Evolutionary conservation across 2,888 invertebrate genomes (phyloP), one percentile per base, ranked within the genome.

Genomic region (Trichogramma evanescens): DNA sequence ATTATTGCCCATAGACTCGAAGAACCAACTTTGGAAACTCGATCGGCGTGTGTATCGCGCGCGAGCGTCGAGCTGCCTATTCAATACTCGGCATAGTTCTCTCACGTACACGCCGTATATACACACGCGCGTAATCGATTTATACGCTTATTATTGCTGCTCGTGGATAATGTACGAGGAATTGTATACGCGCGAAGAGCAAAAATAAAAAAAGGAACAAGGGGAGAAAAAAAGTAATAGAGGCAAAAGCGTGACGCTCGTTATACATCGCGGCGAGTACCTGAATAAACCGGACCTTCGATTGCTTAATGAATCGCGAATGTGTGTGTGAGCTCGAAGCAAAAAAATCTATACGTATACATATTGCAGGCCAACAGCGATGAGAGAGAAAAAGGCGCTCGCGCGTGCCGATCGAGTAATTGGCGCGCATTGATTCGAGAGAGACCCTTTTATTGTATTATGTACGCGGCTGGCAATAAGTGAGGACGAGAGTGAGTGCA

Each of bases 21-120:
- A 26, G 26, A 26, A 26, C 26, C 63, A 70, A 72, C 71, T 73
- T 72, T 63, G 67, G 65, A 66, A 72, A 73, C 69, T 69, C 67
- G 65, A 55, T 60, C 62, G 55, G 7, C 44, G n/a, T n/a, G n/a
- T n/a, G 39, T 50, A 43, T 10, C 26, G 46, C 39, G 26, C 26
- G 26, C 26, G 26, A 26, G 26, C 26, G 3, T 26, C 26, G 26
- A 26, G 26, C 26, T 26, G 26, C 26, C 26, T 26, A 26, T 26
- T 26, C 26, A 26, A 26, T 26, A 26, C 26, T 26, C 26, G 26
- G 3, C 26, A 26, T 26, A 26, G 26, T 26, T 26, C 26, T 26
- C 26, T 26, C 26, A 26, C 3, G 26, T 26, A 26, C 26, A 26
- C 26, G 26, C 26, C 26, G 26, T 26, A 26, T 26, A 26, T 26